These are phyloP conservation scores for Agraylea sexmaculata DNA, from an alignment of 1,140 invertebrate genomes.

Conservation along the genomic window DNA sequence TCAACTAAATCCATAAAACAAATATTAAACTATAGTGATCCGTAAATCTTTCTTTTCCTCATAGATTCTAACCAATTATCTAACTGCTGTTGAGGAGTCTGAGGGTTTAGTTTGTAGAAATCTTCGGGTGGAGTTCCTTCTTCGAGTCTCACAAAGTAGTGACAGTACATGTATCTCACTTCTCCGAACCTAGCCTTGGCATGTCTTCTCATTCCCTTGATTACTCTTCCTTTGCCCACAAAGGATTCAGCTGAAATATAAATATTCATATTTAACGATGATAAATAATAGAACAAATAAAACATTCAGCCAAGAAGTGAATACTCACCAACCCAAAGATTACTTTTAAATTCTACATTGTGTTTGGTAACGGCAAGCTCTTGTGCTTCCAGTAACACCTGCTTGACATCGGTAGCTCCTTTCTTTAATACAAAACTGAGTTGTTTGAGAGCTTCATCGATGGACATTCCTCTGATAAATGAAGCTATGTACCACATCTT, in stretches of 20 bases:
- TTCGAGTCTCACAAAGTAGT: slow-evolving; percentile 84
- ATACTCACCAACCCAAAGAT: slow-evolving; percentile 89
- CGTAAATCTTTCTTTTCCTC: slow-evolving; percentile 55
- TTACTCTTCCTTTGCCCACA: slow-evolving; percentile 54
- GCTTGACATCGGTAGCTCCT: slow-evolving; percentile 66
- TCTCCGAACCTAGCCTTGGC: slow-evolving; percentile 54
- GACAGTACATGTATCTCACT: slow-evolving; percentile 66
- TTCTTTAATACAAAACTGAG: slow-evolving; percentile 74
- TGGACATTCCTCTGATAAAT: slow-evolving; percentile 78
- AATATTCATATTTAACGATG: slow-evolving; percentile 1
- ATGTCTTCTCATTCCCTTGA: slow-evolving; percentile 79
- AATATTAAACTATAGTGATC: slow-evolving; percentile 46
- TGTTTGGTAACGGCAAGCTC: slow-evolving; percentile 75
- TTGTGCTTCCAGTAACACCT: slow-evolving; percentile 80
- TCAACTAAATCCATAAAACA: too few species aligned
- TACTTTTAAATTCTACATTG: slow-evolving; percentile 90
- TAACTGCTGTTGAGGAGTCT: slow-evolving; percentile 58
- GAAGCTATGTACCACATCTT: slow-evolving; percentile 87
- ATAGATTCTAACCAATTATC: slow-evolving; percentile 60
- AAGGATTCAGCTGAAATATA: slow-evolving; percentile 73
- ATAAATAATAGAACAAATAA: too few species aligned
- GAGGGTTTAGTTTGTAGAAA: slow-evolving; percentile 58
- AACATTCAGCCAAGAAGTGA: background rate
- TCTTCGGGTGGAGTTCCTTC: slow-evolving; percentile 83
- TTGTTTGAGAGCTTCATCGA: slow-evolving; percentile 90